Evolutionary conservation across 2,888 invertebrate species (phyloP), one percentile per base, ranked within the genome.

Genomic region (Polyploca ridens): DNA sequence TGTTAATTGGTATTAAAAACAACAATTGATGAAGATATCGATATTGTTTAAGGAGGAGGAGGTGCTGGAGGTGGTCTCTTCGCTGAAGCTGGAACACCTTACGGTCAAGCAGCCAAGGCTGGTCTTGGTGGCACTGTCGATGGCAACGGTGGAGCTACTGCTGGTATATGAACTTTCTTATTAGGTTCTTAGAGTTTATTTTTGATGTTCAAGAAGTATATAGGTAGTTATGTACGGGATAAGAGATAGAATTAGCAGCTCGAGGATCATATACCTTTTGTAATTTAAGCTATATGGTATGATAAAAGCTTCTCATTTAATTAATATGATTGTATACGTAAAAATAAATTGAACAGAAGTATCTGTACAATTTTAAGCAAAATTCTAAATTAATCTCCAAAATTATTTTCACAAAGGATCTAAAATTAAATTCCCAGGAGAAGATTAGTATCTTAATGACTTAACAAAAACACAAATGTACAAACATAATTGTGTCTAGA

Each of bases 81-180:
- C 71, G 97, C 97, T 57, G 96, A 96, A 76, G 97, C 97, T 60
- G 96, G 96, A 11, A 97, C 97, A 14, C 96, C 97, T 3, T 94
- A 90, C 76, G 97, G 97, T 5, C 96, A 96, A 73, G 87, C 92
- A 64, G 97, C 96, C 1, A 95, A 91, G 49, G 97, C 97, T 57
- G 97, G 97, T 0, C 85, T 97, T 27, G 96, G 96, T 7, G 97
- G 97, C 14, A 73, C 86, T n/a, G 87, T 89, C 3, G 94, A 94
- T 60, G 88, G 87, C 8, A 81, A 77, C 14, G 85, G 95, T 2
- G 94, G 91, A 62, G 54, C 16, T 19, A 91, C 95, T 16, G 89
- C 91, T 72, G 95, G 93, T 93, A 54, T 19, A 54, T 54, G 5
- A 19, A 54, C 14, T 14, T 19, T 54, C 5, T 16, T 54, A 1